phyloP scores from a whole-genome alignment of 2,113 vertebrate species.

The Hippopotamus amphibius region DNA sequence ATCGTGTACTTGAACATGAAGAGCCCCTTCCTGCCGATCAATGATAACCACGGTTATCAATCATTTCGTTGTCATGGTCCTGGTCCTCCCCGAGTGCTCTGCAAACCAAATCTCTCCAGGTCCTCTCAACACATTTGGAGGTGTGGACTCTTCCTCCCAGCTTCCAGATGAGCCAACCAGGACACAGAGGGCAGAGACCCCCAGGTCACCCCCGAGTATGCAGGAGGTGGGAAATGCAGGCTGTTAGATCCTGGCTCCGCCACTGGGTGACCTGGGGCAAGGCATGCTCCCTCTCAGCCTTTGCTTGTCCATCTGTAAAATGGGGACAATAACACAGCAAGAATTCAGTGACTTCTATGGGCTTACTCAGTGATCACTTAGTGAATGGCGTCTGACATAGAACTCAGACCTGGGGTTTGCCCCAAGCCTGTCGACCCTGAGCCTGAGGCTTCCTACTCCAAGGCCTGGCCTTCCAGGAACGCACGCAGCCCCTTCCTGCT shows the following conservation, averaged over 20 bases:
- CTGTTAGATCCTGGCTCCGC: not conserved
- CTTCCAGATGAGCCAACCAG: not conserved
- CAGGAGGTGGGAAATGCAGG: not conserved
- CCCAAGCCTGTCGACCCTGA: not conserved
- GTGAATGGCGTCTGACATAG: rapidly evolving
- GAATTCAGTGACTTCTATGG: not conserved
- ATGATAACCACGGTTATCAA: not conserved
- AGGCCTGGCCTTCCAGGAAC: not conserved
- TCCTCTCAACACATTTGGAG: not conserved
- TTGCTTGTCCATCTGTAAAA: not conserved
- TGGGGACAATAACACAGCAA: not conserved
- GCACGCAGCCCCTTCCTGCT: not conserved
- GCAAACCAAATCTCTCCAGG: not conserved
- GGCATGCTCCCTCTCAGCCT: not conserved
- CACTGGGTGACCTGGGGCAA: not conserved
- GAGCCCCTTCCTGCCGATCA: not conserved
- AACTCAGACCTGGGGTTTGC: not conserved
- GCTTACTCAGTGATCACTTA: not conserved
- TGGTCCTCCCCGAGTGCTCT: rapidly evolving
- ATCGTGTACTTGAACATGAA: not conserved
- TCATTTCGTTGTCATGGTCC: rapidly evolving
- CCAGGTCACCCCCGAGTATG: rapidly evolving
- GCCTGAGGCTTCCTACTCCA: not conserved
- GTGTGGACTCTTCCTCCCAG: not conserved
- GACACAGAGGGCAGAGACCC: not conserved